Evolutionary conservation across 2,113 vertebrate species (phyloP).

Genomic region (Onychostruthus taczanowskii): DNA sequence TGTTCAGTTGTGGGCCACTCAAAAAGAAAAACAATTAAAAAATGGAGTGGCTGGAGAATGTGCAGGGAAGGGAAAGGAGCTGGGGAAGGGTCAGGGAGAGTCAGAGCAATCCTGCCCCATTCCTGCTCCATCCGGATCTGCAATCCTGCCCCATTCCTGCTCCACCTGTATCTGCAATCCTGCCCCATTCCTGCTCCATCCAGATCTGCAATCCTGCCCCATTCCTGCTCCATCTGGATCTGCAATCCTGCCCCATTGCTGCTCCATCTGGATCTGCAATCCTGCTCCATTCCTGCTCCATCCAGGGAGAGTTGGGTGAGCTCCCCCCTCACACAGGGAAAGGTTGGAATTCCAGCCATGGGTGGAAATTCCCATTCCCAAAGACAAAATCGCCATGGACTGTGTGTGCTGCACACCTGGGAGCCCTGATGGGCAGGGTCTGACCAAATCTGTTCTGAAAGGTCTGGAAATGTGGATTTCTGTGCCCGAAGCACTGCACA

Average conservation of each 20-base stretch:
- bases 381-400: fast-evolving
- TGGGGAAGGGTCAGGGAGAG: not conserved
- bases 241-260: too few relatives aligned
- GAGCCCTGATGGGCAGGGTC: fast-evolving
- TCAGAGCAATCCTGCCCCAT: not conserved
- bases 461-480: not conserved
- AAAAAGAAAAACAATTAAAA: too few relatives aligned
- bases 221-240: too few relatives aligned
- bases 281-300: too few relatives aligned
- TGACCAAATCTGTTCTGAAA: not conserved
- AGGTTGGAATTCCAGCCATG: not conserved
- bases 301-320: not conserved
- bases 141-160: too few relatives aligned
- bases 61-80: not conserved
- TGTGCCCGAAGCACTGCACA: not conserved
- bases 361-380: not conserved
- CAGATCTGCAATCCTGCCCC: too few relatives aligned
- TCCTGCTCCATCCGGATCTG: fast-evolving
- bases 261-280: not conserved
- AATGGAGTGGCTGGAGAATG: not conserved
- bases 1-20: not conserved
- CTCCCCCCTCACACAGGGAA: not conserved
- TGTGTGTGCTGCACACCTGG: not conserved
- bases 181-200: too few relatives aligned
- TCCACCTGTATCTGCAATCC: too few relatives aligned